These are phyloP conservation scores for Ophiothrix spiculata DNA, from an alignment of 35 echinoderm and acorn worm genomes.

Conservation along the genomic window DNA sequence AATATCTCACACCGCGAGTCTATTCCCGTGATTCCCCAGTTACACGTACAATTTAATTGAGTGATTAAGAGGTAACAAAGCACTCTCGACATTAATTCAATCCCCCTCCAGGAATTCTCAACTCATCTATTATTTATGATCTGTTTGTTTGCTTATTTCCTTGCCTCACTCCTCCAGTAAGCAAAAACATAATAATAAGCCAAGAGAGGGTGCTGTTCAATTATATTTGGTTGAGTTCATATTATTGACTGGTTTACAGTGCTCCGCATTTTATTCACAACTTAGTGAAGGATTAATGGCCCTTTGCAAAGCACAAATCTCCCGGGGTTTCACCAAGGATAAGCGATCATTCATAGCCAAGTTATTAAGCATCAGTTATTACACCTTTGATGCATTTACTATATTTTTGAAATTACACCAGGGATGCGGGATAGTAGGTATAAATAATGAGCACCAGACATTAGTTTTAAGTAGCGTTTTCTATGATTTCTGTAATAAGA, in stretches of 20 bases:
- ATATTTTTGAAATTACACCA: neutral
- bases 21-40: constrained; percentile 6
- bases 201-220: neutral
- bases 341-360: constrained; percentile 3
- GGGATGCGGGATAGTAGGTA: neutral
- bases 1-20: neutral
- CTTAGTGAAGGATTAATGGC: neutral
- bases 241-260: neutral
- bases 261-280: neutral
- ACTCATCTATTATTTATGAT: constrained; percentile 1
- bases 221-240: neutral
- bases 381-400: constrained; percentile 14
- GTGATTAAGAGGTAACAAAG: constrained; percentile 12
- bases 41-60: constrained; percentile 7
- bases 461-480: constrained; percentile 3
- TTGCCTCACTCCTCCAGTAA: neutral
- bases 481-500: constrained; percentile 13
- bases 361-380: constrained; percentile 16
- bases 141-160: constrained; percentile 12
- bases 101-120: constrained; percentile 5
- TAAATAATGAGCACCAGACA: constrained; percentile 12
- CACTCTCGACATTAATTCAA: constrained; percentile 9
- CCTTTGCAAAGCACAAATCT: neutral
- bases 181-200: neutral
- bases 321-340: neutral